Evolutionary conservation across 2,888 invertebrate genomes (phyloP).

Genomic region (Resseliella maxima): DNA sequence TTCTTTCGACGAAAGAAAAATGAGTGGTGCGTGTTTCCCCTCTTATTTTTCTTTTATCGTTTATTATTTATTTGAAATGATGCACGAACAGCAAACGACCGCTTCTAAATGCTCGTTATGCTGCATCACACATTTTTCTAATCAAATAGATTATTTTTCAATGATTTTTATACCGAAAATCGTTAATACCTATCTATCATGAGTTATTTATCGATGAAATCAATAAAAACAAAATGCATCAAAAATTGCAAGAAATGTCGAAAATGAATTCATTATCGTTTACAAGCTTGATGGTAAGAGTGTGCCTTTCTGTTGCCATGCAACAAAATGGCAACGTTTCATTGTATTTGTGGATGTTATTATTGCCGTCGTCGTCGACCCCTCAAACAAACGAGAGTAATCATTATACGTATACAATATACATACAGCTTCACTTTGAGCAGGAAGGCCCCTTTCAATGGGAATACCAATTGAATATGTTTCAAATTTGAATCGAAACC

Average conservation of each 20-base stretch:
- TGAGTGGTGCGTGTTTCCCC: not conserved
- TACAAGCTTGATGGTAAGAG: not conserved
- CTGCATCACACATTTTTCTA: not conserved
- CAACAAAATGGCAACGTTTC: not conserved
- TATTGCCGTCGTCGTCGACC: not conserved
- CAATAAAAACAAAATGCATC: not conserved
- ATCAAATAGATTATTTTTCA: not conserved
- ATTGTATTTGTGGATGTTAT: not conserved
- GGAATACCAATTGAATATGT: conserved; percentile 10
- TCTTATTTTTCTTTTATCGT: not conserved
- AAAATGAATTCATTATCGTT: not conserved
- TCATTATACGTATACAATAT: not conserved
- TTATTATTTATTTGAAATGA: not conserved
- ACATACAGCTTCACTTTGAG: not conserved
- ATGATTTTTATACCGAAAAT: not conserved
- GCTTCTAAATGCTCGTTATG: no score
- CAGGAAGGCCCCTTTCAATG: not conserved
- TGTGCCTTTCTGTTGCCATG: not conserved
- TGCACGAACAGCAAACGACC: not conserved
- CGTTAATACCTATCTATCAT: conserved; percentile 13
- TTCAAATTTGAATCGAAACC: conserved; percentile 10
- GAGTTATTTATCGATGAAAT: not conserved
- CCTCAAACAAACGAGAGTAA: not conserved
- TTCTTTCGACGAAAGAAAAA: not conserved
- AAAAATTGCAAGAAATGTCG: not conserved